Conservation (phyloP, 2,888 invertebrate species). For the Blera fallax region DNA sequence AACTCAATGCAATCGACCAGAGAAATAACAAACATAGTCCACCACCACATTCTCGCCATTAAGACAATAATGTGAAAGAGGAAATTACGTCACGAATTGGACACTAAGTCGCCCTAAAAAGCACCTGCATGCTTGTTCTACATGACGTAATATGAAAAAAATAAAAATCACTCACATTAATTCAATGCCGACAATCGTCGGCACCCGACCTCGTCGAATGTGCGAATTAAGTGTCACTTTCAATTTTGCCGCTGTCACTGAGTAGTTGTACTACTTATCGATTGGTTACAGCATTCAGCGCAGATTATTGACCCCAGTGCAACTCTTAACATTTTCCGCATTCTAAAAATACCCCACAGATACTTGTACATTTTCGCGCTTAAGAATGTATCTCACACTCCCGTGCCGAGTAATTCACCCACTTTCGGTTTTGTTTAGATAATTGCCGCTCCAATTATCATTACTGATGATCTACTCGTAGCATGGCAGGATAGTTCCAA, state of each 20-base stretch:
- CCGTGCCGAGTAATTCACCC: conserved; percentile 28
- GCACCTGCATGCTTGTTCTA: conserved; percentile 6
- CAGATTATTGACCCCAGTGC: conserved; percentile 48
- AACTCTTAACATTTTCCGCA: conserved; percentile 48
- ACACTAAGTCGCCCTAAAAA: not conserved
- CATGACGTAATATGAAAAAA: conserved; percentile 41
- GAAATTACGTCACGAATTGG: conserved; percentile 16
- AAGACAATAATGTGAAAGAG: conserved; percentile 7
- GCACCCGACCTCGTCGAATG: conserved; percentile 27
- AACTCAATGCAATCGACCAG: conserved; percentile 24
- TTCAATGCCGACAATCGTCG: conserved; percentile 20
- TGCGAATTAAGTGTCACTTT: conserved; percentile 43
- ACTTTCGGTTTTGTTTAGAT: conserved; percentile 43
- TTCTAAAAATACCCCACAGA: conserved; percentile 40
- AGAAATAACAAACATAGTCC: not conserved
- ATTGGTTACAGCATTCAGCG: conserved; percentile 30
- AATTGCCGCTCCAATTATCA: conserved; percentile 27
- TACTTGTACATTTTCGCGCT: not conserved
- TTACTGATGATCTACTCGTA: conserved; percentile 29
- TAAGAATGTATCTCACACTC: not conserved
- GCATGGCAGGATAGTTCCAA: not conserved
- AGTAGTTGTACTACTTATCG: not conserved
- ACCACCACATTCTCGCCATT: not conserved
- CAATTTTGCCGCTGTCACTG: conserved; percentile 23
- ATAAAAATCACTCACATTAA: not conserved